These are phyloP conservation scores for Ochropleura leucogaster DNA, from an alignment of 2,888 invertebrate genomes.

Conservation along the genomic window DNA sequence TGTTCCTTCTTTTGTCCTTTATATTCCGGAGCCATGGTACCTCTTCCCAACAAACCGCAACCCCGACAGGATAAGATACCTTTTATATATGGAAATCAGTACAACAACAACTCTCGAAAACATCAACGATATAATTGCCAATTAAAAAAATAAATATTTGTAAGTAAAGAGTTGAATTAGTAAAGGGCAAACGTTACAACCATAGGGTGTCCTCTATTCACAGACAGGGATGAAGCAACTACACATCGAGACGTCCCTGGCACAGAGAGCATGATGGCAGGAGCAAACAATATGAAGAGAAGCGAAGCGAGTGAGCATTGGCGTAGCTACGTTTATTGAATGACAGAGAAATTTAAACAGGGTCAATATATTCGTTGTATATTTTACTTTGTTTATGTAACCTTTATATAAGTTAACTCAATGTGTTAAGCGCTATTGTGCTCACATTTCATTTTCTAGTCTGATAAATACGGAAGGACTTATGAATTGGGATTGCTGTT, in stretches of 20 bases:
- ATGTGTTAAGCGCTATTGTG: no score
- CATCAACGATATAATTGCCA: neutral
- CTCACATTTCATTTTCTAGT: no score
- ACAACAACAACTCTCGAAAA: neutral
- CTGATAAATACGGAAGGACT: no score
- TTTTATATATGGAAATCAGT: neutral
- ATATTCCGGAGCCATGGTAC: no score
- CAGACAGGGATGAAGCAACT: conserved; percentile 68
- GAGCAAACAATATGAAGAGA: conserved; percentile 74
- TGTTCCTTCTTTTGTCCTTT: no score
- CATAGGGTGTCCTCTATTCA: conserved; percentile 61
- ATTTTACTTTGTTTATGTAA: no score
- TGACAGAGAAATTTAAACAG: neutral
- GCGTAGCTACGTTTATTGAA: conserved; percentile 62
- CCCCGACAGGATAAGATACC: no score
- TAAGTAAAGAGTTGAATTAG: conserved; percentile 64
- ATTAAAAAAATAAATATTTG: conserved; percentile 30
- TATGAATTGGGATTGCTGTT: no score
- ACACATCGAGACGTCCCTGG: conserved; percentile 67
- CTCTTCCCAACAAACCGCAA: no score
- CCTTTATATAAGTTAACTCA: no score
- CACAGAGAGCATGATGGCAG: conserved; percentile 62
- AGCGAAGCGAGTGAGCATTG: conserved; percentile 79
- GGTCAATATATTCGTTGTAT: no score
- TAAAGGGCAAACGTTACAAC: conserved; percentile 63